Percentiles rank a stretch among this genome's conserved stretches.
phyloP scores from a whole-genome alignment of 2,888 invertebrate genomes.

The Drosophila greeni region DNA sequence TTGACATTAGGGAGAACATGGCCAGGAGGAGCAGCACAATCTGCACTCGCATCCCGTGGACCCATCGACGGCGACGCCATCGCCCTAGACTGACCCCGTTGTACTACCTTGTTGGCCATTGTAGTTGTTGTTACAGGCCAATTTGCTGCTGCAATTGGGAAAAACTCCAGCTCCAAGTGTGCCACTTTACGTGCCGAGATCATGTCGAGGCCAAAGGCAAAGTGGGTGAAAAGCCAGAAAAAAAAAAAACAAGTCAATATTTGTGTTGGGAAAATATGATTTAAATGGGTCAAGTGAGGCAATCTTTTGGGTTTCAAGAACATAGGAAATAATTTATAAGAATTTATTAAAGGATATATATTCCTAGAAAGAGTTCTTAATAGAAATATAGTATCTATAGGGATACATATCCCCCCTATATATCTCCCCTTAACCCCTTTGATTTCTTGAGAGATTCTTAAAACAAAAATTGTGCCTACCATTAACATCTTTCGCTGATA shows the following conservation, averaged over 20 bases:
- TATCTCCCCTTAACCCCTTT: no score
- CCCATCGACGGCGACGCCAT: conserved; percentile 48
- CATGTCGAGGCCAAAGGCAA: conserved; percentile 59
- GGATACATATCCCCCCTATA: no score
- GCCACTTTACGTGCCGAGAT: conserved; percentile 59
- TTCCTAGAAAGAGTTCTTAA: neutral
- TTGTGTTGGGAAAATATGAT: conserved; percentile 52
- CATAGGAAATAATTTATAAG: no score
- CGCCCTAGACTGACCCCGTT: conserved; percentile 74
- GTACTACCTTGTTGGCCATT: conserved; percentile 33
- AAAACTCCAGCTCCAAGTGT: conserved; percentile 49
- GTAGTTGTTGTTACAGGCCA: conserved; percentile 44
- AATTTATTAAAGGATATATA: no score
- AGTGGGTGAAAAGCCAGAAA: conserved; percentile 34
- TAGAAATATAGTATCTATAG: no score
- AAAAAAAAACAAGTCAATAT: conserved; percentile 60
- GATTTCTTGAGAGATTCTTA: neutral
- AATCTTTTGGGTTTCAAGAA: conserved; percentile 52
- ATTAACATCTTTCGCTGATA: conserved; percentile 30
- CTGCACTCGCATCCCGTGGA: conserved; percentile 46
- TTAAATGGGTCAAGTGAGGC: conserved; percentile 65
- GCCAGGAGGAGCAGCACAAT: conserved; percentile 55
- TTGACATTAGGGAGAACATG: conserved; percentile 73
- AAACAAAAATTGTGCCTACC: conserved; percentile 11
- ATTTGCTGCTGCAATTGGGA: conserved; percentile 68